A percentile compares a stretch with the other conserved stretches of the same genome.
phyloP scores from a whole-genome alignment of 2,888 invertebrate species.

The Lasioglossum vierecki region DNA sequence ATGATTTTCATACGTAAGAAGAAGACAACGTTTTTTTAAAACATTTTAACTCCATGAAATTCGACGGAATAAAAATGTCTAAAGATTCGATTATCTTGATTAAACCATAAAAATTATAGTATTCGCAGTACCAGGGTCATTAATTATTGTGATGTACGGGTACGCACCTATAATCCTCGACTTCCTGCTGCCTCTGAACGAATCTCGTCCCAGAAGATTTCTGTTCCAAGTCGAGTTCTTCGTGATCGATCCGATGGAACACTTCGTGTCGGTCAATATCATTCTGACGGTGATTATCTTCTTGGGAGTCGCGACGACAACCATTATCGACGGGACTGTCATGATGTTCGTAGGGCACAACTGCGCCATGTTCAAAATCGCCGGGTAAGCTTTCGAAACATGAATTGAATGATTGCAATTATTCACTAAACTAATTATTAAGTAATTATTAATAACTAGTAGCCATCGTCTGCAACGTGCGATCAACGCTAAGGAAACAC shows the following conservation, averaged over 20 bases:
- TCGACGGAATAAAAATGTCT: background rate
- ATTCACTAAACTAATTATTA: background rate
- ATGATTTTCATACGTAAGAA: background rate
- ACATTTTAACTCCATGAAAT: background rate
- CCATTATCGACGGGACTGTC: background rate
- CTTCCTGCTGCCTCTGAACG: constrained; percentile 16
- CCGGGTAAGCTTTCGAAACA: constrained; percentile 28
- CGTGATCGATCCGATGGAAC: background rate
- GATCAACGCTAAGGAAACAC: background rate
- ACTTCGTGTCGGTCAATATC: background rate
- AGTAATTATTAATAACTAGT: background rate
- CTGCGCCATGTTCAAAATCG: constrained; percentile 44
- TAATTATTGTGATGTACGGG: too few species aligned
- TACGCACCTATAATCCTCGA: constrained; percentile 7
- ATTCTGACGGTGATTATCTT: background rate
- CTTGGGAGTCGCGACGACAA: background rate
- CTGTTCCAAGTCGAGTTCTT: background rate
- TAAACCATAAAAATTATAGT: background rate
- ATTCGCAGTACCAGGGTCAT: background rate
- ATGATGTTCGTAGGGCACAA: background rate
- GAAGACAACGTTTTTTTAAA: background rate
- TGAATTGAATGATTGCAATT: too few species aligned
- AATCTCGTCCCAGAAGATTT: background rate
- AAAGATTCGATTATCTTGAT: too few species aligned
- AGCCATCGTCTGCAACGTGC: background rate